These are phyloP conservation scores for Caenorhabditis sp. DNA, from an alignment of 2,888 invertebrate genomes.

Conservation along the genomic window DNA sequence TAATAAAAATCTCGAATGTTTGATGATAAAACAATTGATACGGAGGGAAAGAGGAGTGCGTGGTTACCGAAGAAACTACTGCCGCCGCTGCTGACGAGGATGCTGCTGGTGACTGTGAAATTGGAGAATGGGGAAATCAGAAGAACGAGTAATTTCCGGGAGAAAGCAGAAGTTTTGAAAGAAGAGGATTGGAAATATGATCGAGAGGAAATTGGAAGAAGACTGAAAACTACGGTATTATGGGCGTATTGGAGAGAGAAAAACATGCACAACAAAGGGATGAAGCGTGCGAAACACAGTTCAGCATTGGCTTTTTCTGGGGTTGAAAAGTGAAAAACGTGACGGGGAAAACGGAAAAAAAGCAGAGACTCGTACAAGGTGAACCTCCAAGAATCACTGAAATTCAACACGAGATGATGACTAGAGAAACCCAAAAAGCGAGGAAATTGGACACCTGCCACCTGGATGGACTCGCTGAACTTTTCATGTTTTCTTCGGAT, in stretches of 20 bases:
- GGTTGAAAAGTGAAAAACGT: no score
- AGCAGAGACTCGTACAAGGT: no score
- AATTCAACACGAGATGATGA: conserved; percentile 11
- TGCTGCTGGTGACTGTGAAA: background rate
- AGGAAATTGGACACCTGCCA: no score
- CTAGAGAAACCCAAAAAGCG: background rate
- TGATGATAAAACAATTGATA: conserved; percentile 31
- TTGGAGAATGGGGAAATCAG: background rate
- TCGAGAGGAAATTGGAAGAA: background rate
- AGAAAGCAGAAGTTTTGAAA: background rate
- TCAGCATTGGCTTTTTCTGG: background rate
- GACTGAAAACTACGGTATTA: conserved; percentile 22
- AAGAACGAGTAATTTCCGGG: conserved; percentile 8
- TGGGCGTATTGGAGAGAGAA: background rate
- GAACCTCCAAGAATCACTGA: conserved; percentile 34
- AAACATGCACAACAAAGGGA: conserved; percentile 19
- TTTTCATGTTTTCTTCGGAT: background rate
- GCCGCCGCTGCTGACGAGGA: no score
- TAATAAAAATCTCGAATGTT: conserved; percentile 32
- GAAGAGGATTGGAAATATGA: background rate
- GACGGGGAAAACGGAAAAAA: no score
- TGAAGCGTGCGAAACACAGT: conserved; percentile 26
- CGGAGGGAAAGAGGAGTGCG: background rate
- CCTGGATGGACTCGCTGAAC: conserved; percentile 29
- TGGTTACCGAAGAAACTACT: conserved; percentile 1